These are phyloP conservation scores for Hapalemur alaotrensis DNA, from an alignment of 2,797 vertebrate species.

Conservation along the genomic window DNA sequence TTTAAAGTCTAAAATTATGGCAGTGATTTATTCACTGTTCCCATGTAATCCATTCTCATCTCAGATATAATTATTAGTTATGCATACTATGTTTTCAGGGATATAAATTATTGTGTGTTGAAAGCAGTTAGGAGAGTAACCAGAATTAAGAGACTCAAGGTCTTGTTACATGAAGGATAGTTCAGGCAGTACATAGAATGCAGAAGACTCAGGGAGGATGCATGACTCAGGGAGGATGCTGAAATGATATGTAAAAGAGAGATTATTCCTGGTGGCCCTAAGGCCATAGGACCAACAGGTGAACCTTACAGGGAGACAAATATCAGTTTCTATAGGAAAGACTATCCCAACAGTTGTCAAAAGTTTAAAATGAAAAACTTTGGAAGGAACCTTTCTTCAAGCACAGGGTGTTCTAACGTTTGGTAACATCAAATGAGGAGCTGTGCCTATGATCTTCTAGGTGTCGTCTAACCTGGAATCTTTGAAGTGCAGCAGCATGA, in stretches of 20 bases:
- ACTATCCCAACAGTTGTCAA: not conserved
- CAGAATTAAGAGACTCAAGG: not conserved
- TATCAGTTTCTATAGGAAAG: not conserved
- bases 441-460: not conserved
- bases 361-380: slow-evolving; percentile 41
- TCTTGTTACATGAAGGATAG: not conserved
- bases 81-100: not conserved
- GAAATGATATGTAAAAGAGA: not conserved
- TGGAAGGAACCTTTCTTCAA: slow-evolving; percentile 32
- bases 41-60: not conserved
- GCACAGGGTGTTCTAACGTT: not conserved
- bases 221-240: not conserved
- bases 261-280: not conserved
- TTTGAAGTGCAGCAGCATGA: slow-evolving; percentile 24
- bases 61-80: not conserved
- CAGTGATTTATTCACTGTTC: not conserved
- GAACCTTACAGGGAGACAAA: not conserved
- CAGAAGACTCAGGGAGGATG: not conserved
- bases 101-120: not conserved
- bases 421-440: not conserved
- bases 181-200: not conserved
- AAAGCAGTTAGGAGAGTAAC: not conserved
- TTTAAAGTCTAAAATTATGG: not conserved
- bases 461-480: not conserved
- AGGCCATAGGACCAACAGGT: not conserved